phyloP scores from a whole-genome alignment of 2,888 invertebrate species.

The Clitarchus hookeri region DNA sequence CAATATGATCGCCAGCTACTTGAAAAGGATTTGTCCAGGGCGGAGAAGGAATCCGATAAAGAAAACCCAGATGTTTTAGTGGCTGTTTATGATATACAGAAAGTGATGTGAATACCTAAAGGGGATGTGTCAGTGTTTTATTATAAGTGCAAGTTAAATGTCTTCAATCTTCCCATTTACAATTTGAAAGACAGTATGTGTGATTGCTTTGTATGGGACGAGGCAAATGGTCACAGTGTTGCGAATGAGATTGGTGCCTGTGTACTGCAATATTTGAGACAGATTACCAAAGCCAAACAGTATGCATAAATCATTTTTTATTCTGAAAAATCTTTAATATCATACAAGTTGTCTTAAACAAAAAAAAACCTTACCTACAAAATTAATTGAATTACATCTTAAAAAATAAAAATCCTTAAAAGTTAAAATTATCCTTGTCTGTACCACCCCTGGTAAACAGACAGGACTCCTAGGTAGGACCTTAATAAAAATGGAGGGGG shows the following conservation, averaged over 20 bases:
- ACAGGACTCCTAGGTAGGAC: too few relatives aligned
- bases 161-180: neutral
- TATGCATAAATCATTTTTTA: neutral
- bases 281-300: neutral
- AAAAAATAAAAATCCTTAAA: too few relatives aligned
- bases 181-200: neutral
- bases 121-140: neutral
- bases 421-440: too few relatives aligned
- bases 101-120: neutral
- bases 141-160: neutral
- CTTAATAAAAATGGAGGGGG: too few relatives aligned
- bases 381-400: too few relatives aligned
- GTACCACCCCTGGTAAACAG: too few relatives aligned
- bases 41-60: neutral
- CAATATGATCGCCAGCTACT: neutral
- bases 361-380: too few relatives aligned
- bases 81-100: neutral
- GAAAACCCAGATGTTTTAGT: neutral
- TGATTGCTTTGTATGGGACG: conserved; percentile 11
- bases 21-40: too few relatives aligned
- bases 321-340: too few relatives aligned
- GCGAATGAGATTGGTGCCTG: neutral
- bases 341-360: too few relatives aligned
- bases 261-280: neutral
- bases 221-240: neutral